phyloP scores from a whole-genome alignment of 2,888 invertebrate species.

The Pilophorus perplexus region DNA sequence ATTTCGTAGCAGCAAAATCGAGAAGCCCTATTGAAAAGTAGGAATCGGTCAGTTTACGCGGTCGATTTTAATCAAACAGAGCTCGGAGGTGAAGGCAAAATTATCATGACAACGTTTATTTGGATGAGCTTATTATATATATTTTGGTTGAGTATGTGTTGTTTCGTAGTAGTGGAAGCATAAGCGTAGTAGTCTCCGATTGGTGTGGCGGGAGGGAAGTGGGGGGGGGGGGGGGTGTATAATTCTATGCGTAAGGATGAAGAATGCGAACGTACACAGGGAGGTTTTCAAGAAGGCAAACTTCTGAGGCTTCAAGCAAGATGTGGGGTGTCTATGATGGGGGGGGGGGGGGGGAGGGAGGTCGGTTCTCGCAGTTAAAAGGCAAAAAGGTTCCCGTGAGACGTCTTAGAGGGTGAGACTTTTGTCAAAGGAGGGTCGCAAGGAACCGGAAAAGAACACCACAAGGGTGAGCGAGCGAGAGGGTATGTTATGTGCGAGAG shows the following conservation, averaged over 20 bases:
- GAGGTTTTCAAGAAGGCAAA: slow-evolving; percentile 23
- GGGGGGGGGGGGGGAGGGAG: background rate
- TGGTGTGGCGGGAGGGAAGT: too few relatives aligned
- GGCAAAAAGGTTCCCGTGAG: slow-evolving; percentile 40
- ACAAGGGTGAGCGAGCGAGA: too few relatives aligned
- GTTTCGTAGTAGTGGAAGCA: too few relatives aligned
- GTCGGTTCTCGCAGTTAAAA: slow-evolving; percentile 35
- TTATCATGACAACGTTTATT: too few relatives aligned
- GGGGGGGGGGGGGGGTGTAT: background rate
- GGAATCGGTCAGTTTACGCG: too few relatives aligned
- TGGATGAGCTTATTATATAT: too few relatives aligned
- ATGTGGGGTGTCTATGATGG: background rate
- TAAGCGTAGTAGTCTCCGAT: too few relatives aligned
- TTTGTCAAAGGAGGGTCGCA: slow-evolving; percentile 29
- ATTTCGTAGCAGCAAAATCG: too few relatives aligned
- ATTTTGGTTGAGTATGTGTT: too few relatives aligned
- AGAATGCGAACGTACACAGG: background rate
- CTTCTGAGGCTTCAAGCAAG: background rate
- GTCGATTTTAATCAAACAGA: too few relatives aligned
- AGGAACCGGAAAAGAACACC: slow-evolving; percentile 29
- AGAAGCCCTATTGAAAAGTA: too few relatives aligned
- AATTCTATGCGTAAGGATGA: background rate
- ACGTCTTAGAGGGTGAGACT: slow-evolving; percentile 38
- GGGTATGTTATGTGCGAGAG: background rate
- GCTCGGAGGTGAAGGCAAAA: too few relatives aligned